Base-by-base conservation (phyloP, 2,113 vertebrate genomes). In the Condylura cristata region DNA sequence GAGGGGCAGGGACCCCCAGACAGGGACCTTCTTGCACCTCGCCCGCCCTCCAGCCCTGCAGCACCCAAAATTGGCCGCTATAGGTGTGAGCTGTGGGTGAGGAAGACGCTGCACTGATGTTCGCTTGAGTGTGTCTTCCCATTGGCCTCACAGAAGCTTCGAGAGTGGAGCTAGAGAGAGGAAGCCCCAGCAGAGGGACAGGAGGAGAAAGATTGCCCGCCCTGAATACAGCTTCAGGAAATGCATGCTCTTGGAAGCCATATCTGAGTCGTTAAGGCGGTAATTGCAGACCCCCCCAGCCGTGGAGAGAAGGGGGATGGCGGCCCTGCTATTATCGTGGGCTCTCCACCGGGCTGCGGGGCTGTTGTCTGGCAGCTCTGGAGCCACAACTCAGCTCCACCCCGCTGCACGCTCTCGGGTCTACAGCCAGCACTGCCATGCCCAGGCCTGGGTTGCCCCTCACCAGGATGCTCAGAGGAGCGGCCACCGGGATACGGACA, bases 291-390 rank as follows among this genome's bases (percentile, higher is more conserved):
- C 85, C 81, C 93, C 37, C 89, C 74, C 41, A n/a, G 14, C 53
- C 86, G 24, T 48, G 63, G 85, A 83, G 86, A 91, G 76, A 87
- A 83, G 92, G 90, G 75, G 96, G 66, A 22, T 39, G 91, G 93
- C 72, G 93, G 89, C 48, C 85, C 97, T 97, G 94, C 97, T 96
- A 97, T 96, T 96, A 97, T 78, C 89, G 12, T 76, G 75, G 96
- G 82, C 91, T 97, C 68, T 44, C 51, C 13, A 80, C 96, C 87
- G 93, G 86, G 71, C 87, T 70, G 56, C 1, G 16, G 30, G 70
- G 87, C 18, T 26, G 88, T 88, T 66, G 86, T 94, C 91, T 96
- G 91, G 76, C 92, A 93, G 94, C 88, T 94, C 72, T 58, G 0
- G 78, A 93, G 78, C n/a, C 66, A 18, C 79, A 14, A 41, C 28